Evolutionary conservation across 2,113 vertebrate species (phyloP), one percentile per base, ranked within the genome.

Genomic region (Melospiza melodia): DNA sequence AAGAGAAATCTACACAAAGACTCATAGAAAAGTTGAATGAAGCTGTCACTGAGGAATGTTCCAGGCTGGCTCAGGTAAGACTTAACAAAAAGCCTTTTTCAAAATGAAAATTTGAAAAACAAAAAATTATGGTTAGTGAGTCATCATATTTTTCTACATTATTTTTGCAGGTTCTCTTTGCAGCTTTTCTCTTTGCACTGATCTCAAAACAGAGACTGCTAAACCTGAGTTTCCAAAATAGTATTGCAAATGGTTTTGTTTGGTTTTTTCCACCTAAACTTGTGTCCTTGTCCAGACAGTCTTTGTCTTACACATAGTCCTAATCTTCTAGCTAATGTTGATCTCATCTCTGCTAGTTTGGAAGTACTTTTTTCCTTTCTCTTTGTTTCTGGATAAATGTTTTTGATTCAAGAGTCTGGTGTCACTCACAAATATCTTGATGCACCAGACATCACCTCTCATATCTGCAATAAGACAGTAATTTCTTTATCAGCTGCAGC

Each of bases 11-110:
- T 94, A 95, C 98, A 59, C 97, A 98, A 71, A 95, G 89, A 68
- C 98, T 98, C 59, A 95, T 98, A 95, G 97, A 97, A 84, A 97
- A 97, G 93, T 91, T 99, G 93, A 97, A 96, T 54, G 97, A 98
- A 94, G 97, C 96, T 62, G 94, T 99, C 55, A 98, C 98, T 84
- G 97, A 98, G 71, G 99, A 99, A 94, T 99, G 98, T 95, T 97
- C 91, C 84, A 97, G 97, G 33, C 96, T 99, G 62, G 91, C 84
- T 88, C 96, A 98, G 98, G 98, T 98, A 94, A 97, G 93, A 66
- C 15, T 74, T 84, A 43, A n/a, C 11, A 59, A 62, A 87, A 85
- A 92, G 4, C 2, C 9, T 31, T 68, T 66, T 63, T 69, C 58
- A 27, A 54, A 81, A 62, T n/a, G 17, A 16, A 79, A 80, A 19